Conservation (phyloP, 2,113 vertebrate genomes). For the Sebastes fasciatus region DNA sequence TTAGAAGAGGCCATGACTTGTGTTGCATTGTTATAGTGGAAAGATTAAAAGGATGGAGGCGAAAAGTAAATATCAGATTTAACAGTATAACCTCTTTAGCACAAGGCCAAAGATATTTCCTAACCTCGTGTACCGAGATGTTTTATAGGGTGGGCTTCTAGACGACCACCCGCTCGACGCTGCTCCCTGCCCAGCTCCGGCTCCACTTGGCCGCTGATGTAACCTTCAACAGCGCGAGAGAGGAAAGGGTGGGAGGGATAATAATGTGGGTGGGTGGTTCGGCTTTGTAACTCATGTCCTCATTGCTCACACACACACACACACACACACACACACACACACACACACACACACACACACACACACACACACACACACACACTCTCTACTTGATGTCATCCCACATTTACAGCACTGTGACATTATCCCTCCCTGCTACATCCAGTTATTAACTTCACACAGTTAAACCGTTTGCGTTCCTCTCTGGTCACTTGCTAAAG, state of each 20-base stretch:
- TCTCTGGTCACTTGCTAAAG: constrained; percentile 45
- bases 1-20: not conserved
- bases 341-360: constrained; percentile 10
- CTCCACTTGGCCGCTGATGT: constrained; percentile 17
- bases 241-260: constrained; percentile 27
- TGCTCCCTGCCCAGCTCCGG: constrained; percentile 3
- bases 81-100: constrained; percentile 20
- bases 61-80: constrained; percentile 19
- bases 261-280: constrained; percentile 48
- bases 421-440: constrained; percentile 37
- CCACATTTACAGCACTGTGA: constrained; percentile 48
- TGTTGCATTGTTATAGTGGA: not conserved
- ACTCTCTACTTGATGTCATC: constrained; percentile 53
- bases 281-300: constrained; percentile 31
- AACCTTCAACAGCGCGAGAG: constrained; percentile 45
- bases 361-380: constrained; percentile 22
- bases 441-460: constrained; percentile 51
- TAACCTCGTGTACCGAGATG: constrained; percentile 17
- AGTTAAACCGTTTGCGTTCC: constrained; percentile 42
- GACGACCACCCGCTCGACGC: constrained; percentile 33
- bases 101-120: constrained; percentile 32
- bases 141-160: constrained; percentile 26
- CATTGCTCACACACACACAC: constrained; percentile 30
- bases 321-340: constrained; percentile 4
- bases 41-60: not conserved